phyloP scores from a whole-genome alignment of 2,113 vertebrate species.

The Ceuthmochares aereus region DNA sequence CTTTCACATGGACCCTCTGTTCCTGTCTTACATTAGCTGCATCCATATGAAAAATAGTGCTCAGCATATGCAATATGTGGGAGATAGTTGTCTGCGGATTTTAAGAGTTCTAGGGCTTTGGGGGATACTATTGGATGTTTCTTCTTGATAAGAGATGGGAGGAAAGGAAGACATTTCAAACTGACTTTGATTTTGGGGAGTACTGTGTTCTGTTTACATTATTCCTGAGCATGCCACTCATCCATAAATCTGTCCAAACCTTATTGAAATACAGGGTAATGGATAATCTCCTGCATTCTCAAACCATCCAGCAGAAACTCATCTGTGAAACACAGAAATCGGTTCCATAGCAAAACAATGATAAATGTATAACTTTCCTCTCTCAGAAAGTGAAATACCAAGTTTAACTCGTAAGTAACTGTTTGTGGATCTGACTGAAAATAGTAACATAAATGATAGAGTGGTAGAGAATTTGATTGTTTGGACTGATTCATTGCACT shows the following conservation, averaged over 20 bases:
- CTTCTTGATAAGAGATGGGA: slow-evolving; percentile 56
- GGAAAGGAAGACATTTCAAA: slow-evolving; percentile 62
- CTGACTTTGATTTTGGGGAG: slow-evolving; percentile 53
- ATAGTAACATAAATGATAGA: not conserved
- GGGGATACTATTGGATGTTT: slow-evolving; percentile 24
- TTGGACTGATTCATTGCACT: not conserved
- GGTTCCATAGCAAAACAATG: not conserved
- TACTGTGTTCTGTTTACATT: slow-evolving; percentile 40
- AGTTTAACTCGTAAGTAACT: not conserved
- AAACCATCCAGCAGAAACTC: slow-evolving; percentile 20
- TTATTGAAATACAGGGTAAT: slow-evolving; percentile 50
- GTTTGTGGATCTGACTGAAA: not conserved
- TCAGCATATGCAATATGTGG: not conserved
- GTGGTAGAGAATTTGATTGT: not conserved
- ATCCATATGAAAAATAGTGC: not conserved
- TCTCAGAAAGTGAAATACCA: not conserved
- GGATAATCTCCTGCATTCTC: slow-evolving; percentile 49
- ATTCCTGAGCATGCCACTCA: slow-evolving; percentile 47
- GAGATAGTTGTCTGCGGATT: slow-evolving; percentile 41
- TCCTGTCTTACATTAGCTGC: not conserved
- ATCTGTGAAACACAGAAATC: not conserved
- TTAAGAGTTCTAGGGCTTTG: slow-evolving; percentile 61
- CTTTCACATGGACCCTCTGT: not conserved
- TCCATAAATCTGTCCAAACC: slow-evolving; percentile 64
- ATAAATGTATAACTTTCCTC: not conserved